phyloP scores from a whole-genome alignment of 2,797 vertebrate species.

The Setipinna tenuifilis region DNA sequence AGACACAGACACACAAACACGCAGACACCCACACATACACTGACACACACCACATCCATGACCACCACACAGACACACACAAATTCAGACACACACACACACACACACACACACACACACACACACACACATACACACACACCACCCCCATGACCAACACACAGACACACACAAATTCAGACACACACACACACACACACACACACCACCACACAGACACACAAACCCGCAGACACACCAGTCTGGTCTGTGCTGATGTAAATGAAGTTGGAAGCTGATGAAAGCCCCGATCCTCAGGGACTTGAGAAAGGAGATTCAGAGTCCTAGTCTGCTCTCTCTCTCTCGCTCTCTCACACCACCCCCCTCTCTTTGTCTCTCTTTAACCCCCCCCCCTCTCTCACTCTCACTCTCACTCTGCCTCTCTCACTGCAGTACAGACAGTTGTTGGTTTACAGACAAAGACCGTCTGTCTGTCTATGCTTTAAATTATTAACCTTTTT shows the following conservation, averaged over 20 bases:
- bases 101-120: too few relatives aligned
- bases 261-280: neutral
- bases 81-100: too few relatives aligned
- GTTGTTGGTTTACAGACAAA: neutral
- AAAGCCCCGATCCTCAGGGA: neutral
- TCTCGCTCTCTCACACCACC: too few relatives aligned
- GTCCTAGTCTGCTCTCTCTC: neutral
- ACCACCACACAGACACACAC: too few relatives aligned
- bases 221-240: neutral
- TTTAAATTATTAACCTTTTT: too few relatives aligned
- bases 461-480: neutral
- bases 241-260: neutral
- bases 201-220: neutral
- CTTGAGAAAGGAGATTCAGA: neutral
- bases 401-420: too few relatives aligned
- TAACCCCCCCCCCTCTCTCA: too few relatives aligned
- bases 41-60: too few relatives aligned
- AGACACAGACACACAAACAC: neutral
- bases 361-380: neutral
- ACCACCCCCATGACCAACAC: too few relatives aligned
- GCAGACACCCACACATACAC: too few relatives aligned
- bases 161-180: neutral
- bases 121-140: too few relatives aligned
- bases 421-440: neutral
- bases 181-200: neutral